phyloP scores from a whole-genome alignment of 2,113 vertebrate genomes.

The Oceanodroma tethys region DNA sequence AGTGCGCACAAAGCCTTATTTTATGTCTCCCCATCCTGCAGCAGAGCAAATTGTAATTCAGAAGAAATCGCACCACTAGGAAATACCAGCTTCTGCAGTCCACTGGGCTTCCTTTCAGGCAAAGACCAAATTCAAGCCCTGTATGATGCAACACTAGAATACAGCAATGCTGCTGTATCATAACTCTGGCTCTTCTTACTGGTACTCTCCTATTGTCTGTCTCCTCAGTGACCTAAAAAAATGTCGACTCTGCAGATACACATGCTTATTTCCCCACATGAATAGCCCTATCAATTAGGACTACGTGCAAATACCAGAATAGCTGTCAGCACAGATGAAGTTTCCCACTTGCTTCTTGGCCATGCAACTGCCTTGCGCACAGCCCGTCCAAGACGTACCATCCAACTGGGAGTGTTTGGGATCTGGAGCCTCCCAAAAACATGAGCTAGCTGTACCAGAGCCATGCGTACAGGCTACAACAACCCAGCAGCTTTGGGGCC shows the following conservation, averaged over 20 bases:
- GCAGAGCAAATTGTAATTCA: background rate
- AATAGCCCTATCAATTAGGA: background rate
- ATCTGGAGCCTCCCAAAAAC: background rate
- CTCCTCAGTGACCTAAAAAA: background rate
- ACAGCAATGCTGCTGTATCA: background rate
- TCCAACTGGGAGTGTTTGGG: background rate
- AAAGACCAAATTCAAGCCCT: background rate
- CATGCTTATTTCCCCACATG: background rate
- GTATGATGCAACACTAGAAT: background rate
- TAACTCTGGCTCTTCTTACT: background rate
- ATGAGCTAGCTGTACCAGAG: background rate
- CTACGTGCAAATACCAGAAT: background rate
- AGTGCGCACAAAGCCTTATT: slow-evolving; percentile 18
- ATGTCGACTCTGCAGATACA: background rate
- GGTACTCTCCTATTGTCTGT: background rate
- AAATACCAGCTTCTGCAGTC: background rate
- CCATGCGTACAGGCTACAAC: background rate
- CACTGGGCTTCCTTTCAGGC: background rate
- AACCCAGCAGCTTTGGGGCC: background rate
- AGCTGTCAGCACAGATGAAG: background rate
- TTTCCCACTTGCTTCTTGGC: background rate
- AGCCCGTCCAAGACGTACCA: background rate
- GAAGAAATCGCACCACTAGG: background rate
- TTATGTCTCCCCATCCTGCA: background rate
- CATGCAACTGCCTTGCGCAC: background rate